These are phyloP conservation scores for Toxotes chatareus DNA, from an alignment of 2,113 vertebrate species.

Conservation along the genomic window DNA sequence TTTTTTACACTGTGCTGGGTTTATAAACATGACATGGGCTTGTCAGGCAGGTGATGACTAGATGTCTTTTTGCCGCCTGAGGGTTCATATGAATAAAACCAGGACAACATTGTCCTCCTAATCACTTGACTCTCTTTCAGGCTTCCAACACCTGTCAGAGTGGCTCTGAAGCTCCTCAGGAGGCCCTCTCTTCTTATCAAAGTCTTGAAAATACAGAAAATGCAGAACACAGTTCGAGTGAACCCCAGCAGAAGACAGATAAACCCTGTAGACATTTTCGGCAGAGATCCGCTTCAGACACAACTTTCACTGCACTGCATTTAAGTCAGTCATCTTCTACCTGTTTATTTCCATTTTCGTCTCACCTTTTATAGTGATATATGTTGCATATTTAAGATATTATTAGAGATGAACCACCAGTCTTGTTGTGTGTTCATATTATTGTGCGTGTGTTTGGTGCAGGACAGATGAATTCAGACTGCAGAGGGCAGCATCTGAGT, in stretches of 20 bases:
- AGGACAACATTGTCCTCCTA: background rate
- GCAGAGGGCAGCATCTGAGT: slow-evolving; percentile 60
- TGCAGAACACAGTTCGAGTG: background rate
- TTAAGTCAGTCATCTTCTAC: slow-evolving; percentile 56
- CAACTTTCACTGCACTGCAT: slow-evolving; percentile 43
- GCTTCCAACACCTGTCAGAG: slow-evolving; percentile 5
- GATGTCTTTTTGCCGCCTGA: background rate
- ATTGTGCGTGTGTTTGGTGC: slow-evolving; percentile 17
- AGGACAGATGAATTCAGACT: slow-evolving; percentile 45
- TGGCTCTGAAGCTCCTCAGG: slow-evolving; percentile 19
- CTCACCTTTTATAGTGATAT: background rate
- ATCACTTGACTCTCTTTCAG: slow-evolving; percentile 46
- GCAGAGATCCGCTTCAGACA: slow-evolving; percentile 75
- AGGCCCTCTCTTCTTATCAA: background rate
- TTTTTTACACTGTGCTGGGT: background rate
- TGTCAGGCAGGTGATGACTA: slow-evolving; percentile 1
- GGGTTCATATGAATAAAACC: background rate
- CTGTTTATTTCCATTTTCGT: background rate
- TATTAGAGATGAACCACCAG: background rate
- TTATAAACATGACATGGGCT: background rate
- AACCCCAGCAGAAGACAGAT: background rate
- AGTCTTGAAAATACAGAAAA: slow-evolving; percentile 8
- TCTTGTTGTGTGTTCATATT: background rate
- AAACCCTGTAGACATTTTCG: slow-evolving; percentile 54
- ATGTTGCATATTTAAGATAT: background rate